Conservation (phyloP, 2,113 vertebrate genomes). For the Hemiscyllium ocellatum region DNA sequence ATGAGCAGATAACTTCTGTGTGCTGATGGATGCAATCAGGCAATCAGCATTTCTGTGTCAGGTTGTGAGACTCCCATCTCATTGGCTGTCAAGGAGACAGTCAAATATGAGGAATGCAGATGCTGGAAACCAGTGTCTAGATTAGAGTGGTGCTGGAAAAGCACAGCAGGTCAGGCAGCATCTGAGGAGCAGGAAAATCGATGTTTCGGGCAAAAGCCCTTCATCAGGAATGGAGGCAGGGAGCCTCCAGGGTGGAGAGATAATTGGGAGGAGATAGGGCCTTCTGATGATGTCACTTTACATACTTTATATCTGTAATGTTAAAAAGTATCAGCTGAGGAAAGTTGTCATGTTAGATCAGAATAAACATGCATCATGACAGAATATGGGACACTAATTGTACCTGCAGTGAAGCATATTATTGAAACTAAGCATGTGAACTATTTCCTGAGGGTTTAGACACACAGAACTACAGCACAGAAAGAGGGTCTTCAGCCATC, state of each 20-base stretch:
- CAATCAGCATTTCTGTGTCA: background rate
- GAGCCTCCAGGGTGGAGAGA: too few species aligned
- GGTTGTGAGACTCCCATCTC: background rate
- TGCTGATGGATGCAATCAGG: background rate
- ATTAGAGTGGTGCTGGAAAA: too few species aligned
- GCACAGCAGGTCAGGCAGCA: too few species aligned
- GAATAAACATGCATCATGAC: background rate
- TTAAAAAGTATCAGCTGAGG: background rate
- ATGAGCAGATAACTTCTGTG: background rate
- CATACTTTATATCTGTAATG: background rate
- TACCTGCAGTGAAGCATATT: background rate
- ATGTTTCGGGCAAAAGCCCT: too few species aligned
- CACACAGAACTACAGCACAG: too few species aligned
- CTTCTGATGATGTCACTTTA: background rate
- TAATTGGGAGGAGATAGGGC: background rate
- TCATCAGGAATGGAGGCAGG: too few species aligned
- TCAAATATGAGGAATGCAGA: too few species aligned
- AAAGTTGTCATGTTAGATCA: slow-evolving; percentile 15
- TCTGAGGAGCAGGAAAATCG: too few species aligned
- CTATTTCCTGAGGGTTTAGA: background rate
- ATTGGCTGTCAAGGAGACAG: background rate
- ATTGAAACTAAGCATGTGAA: background rate
- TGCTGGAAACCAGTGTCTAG: too few species aligned
- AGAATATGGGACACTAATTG: background rate
- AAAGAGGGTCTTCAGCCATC: too few species aligned